Percentiles rank a stretch among this genome's conserved stretches.
Conservation (phyloP, 2,888 invertebrate species). For the Drosophila siamana region DNA sequence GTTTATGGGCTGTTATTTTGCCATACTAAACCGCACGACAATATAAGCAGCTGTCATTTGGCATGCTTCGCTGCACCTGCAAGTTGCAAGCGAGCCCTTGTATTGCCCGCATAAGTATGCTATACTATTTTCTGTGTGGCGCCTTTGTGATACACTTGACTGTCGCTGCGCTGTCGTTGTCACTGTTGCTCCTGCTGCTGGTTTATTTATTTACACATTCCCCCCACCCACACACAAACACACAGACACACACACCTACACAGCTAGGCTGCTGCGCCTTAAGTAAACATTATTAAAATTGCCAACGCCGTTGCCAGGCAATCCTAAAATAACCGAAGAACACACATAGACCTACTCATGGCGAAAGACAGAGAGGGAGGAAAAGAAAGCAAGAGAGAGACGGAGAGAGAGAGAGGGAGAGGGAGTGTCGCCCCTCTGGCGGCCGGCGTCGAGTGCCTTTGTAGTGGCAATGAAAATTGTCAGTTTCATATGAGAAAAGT, state of each 20-base stretch:
- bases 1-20: constrained; percentile 57
- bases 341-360: constrained; percentile 31
- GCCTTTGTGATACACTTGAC: constrained; percentile 50
- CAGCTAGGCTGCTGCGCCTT: constrained; percentile 64
- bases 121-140: constrained; percentile 36
- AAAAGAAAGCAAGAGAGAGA: too few relatives aligned
- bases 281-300: constrained; percentile 82
- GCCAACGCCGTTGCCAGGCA: constrained; percentile 72
- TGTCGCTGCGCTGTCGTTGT: constrained; percentile 22
- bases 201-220: constrained; percentile 51
- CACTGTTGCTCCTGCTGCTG: constrained; percentile 20
- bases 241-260: constrained; percentile 13
- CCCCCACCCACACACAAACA: constrained; percentile 14
- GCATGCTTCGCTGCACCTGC: constrained; percentile 63
- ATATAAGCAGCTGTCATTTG: constrained; percentile 70
- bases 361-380: constrained; percentile 1
- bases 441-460: constrained; percentile 42
- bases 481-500: constrained; percentile 68
- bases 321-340: constrained; percentile 73
- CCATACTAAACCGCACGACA: constrained; percentile 26
- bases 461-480: constrained; percentile 75
- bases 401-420: neutral
- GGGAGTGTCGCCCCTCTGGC: constrained; percentile 26
- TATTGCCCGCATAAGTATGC: constrained; percentile 57
- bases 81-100: constrained; percentile 36